phyloP scores from a whole-genome alignment of 2,888 invertebrate genomes.

The Chrysopilus asiliformis region DNA sequence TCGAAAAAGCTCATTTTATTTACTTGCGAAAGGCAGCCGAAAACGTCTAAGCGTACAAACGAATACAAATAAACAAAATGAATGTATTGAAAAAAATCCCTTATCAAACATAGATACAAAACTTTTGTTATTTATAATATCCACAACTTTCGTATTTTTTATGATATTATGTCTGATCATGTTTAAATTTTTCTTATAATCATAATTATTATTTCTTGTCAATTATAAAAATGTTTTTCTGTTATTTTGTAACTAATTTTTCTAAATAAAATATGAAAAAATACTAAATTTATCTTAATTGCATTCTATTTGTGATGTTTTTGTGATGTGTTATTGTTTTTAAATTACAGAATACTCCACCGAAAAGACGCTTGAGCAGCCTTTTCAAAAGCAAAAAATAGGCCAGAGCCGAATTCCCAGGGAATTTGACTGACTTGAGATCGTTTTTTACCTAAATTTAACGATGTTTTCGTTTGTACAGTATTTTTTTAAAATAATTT shows the following conservation, averaged over 20 bases:
- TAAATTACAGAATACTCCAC: constrained; percentile 31
- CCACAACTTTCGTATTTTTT: background rate
- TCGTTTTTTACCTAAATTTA: no score
- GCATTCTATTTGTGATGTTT: constrained; percentile 1
- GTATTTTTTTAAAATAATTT: no score
- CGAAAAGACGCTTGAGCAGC: constrained; percentile 31
- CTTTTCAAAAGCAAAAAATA: constrained; percentile 25
- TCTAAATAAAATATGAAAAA: constrained; percentile 1
- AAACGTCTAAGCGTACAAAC: no score
- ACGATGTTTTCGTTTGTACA: no score
- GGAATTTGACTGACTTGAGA: no score
- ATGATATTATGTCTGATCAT: no score
- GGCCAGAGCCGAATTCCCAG: no score
- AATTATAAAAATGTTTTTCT: constrained; percentile 12
- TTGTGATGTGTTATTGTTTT: constrained; percentile 6
- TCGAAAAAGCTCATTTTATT: constrained; percentile 16
- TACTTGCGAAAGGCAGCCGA: background rate
- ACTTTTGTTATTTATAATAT: background rate
- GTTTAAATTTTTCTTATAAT: background rate
- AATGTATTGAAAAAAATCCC: no score
- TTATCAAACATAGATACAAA: no score
- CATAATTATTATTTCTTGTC: constrained; percentile 14
- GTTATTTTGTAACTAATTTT: background rate
- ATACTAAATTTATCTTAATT: background rate
- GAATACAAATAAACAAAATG: no score